Evolutionary conservation across 2,113 vertebrate genomes (phyloP).

Genomic region (Melanerpes aurifrons): DNA sequence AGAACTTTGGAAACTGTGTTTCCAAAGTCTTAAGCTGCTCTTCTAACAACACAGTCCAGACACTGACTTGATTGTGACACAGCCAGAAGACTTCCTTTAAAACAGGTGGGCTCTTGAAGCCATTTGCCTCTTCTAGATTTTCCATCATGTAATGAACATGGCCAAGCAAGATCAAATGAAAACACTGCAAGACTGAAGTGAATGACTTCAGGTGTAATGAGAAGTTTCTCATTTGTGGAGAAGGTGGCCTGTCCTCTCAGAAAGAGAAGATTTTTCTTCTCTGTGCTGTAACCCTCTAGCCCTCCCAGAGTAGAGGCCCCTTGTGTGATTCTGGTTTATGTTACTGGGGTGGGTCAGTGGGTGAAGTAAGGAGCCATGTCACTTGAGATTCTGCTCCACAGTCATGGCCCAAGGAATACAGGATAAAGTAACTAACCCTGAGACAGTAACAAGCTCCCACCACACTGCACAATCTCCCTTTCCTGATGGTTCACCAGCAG

Average conservation of each 20-base stretch:
- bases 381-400: neutral
- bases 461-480: neutral
- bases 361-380: neutral
- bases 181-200: neutral
- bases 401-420: rapidly evolving
- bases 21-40: neutral
- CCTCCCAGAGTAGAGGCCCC: neutral
- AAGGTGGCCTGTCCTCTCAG: neutral
- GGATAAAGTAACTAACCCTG: neutral
- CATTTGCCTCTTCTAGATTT: neutral
- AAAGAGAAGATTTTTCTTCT: neutral
- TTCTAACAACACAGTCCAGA: neutral
- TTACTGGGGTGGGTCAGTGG: neutral
- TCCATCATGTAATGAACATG: neutral
- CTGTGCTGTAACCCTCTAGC: neutral
- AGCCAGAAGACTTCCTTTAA: neutral
- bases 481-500: neutral
- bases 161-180: neutral
- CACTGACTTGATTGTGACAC: neutral
- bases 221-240: neutral
- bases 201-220: neutral
- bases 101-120: neutral
- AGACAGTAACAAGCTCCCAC: neutral
- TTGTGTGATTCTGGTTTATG: neutral
- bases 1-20: neutral